A percentile compares a stretch with the other conserved stretches of the same genome.
Evolutionary conservation across 2,113 vertebrate species (phyloP).

Genomic region (Forbesichthys agassizii): DNA sequence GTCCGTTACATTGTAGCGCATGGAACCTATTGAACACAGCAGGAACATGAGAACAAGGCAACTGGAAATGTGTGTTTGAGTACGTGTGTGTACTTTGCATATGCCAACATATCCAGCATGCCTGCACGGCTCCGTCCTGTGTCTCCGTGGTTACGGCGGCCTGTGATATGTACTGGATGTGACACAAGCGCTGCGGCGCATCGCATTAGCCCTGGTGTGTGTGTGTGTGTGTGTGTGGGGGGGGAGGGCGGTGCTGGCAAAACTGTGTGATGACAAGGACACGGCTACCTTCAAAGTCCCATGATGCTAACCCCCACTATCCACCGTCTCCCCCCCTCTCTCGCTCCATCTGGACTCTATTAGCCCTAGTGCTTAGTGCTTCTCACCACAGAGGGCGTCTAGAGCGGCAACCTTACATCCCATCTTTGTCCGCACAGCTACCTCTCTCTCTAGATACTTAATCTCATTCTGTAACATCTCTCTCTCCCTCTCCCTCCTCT

Average conservation of each 20-base stretch:
- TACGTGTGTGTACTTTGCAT: conserved; percentile 43
- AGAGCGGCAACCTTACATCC: conserved; percentile 59
- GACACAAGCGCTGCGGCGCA: conserved; percentile 70
- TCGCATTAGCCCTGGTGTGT: conserved; percentile 60
- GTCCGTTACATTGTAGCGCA: conserved; percentile 46
- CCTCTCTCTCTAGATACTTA: conserved; percentile 32
- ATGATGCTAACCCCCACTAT: conserved; percentile 55
- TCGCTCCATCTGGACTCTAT: conserved; percentile 68
- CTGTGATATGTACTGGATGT: conserved; percentile 72
- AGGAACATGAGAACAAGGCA: conserved; percentile 23
- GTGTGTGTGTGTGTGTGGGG: neutral
- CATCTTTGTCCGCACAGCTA: conserved; percentile 42
- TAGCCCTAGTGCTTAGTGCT: conserved; percentile 62
- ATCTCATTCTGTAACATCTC: conserved; percentile 4
- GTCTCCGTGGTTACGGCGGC: conserved; percentile 58
- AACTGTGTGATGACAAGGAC: conserved; percentile 68
- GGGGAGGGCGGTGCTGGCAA: conserved; percentile 14
- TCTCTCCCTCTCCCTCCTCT: neutral
- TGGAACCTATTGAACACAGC: conserved; percentile 37
- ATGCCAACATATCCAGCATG: conserved; percentile 58
- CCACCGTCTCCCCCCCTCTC: conserved; percentile 28
- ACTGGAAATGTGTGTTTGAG: conserved; percentile 9
- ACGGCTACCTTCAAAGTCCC: conserved; percentile 76
- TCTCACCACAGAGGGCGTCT: conserved; percentile 64
- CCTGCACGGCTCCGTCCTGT: conserved; percentile 42